Base-by-base conservation (phyloP, 2,797 vertebrate species). In the Enoplosus armatus region DNA sequence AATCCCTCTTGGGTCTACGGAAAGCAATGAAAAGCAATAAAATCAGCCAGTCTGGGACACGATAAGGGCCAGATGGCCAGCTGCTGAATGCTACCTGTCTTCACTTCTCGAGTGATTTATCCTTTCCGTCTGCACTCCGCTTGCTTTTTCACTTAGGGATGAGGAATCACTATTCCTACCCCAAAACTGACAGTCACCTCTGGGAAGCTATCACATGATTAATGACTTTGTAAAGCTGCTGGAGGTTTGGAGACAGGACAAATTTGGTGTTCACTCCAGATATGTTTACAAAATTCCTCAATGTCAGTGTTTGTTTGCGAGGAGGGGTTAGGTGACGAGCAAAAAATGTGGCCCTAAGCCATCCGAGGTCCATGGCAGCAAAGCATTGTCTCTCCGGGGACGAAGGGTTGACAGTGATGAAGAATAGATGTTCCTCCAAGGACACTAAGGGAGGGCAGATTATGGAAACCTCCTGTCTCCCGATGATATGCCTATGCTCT, bases 21-120 rank as follows among this genome's bases (percentile, higher is more conserved):
- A 93, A 93, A 93, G 94, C 92, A 95, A 94, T 95, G 93, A 96
- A 95, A 94, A 92, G 94, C 87, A 94, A 94, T 95, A 95, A 96
- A 95, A 95, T 86, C 85, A 83, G 69, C 72, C 79, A 85, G 93
- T 86, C 89, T 83, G 75, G 85, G 90, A 88, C 85, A 82, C 64
- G 88, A 93, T 89, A 76, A 85, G 92, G 93, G 89, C 89, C 94
- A 94, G 91, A 92, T 89, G 90, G 87, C 90, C 90, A 92, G 91
- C 93, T 92, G 93, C 87, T 94, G 94, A 93, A 93, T 71, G 90
- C 90, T 89, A 79, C 83, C 90, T 95, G 95, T 96, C 95, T 91
- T 87, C 93, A 89, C 89, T 87, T 87, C 73, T 79, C 63, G 14
- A 47, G 80, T 93, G 92, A 96, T 95, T 95, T 94, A 95, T 95